Conservation (phyloP, 2,797 vertebrate species). For the Leucoraja ocellata region DNA sequence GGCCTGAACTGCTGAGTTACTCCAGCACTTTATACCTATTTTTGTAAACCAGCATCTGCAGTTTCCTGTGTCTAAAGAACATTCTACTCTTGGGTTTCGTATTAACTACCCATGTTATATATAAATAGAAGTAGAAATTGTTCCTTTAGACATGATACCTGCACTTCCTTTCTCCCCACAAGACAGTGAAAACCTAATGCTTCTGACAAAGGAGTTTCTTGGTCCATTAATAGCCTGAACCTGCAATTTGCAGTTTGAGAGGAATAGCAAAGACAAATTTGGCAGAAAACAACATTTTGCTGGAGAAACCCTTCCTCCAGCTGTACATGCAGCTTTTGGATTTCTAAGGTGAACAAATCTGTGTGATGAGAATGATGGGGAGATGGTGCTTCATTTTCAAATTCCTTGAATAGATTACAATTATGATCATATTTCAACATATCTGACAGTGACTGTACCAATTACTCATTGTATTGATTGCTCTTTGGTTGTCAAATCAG, state of each 20-base stretch:
- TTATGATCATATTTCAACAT: slow-evolving; percentile 19
- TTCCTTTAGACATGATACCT: not conserved
- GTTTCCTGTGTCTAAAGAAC: no score
- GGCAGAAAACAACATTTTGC: not conserved
- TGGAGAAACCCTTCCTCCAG: not conserved
- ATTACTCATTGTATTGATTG: slow-evolving; percentile 34
- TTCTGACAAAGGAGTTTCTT: not conserved
- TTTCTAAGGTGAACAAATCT: not conserved
- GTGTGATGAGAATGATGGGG: not conserved
- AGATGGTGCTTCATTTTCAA: not conserved
- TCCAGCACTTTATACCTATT: no score
- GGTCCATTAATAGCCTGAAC: not conserved
- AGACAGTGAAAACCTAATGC: not conserved
- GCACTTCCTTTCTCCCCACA: no score
- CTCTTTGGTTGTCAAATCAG: slow-evolving; percentile 1
- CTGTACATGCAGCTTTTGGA: not conserved
- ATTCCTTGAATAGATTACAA: slow-evolving; percentile 18
- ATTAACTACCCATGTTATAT: no score
- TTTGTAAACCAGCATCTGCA: no score
- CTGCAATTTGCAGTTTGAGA: not conserved
- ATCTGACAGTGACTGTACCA: not conserved
- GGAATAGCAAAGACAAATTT: not conserved
- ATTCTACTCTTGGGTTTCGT: no score
- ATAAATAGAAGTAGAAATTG: not conserved
- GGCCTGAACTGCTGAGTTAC: no score